Conservation (phyloP, 2,888 invertebrate genomes). For the Synanthedon tipuliformis region DNA sequence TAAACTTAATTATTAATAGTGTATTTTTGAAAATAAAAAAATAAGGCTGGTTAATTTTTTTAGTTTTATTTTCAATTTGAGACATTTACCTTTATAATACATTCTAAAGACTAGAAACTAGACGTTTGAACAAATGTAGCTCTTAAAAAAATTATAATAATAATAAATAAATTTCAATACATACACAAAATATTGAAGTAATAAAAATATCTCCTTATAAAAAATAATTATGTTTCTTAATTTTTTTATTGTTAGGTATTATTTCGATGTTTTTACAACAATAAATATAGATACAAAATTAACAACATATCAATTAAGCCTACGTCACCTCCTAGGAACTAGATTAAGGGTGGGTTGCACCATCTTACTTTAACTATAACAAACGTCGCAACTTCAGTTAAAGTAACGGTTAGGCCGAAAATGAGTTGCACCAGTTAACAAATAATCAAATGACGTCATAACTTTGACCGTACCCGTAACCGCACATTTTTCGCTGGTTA, state of each 20-base stretch:
- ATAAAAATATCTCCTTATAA: not conserved
- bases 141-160: slow-evolving; percentile 2
- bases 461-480: too few species aligned
- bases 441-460: too few species aligned
- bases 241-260: not conserved
- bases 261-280: not conserved
- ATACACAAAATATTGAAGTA: not conserved
- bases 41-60: not conserved
- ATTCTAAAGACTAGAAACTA: slow-evolving; percentile 2
- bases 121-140: slow-evolving; percentile 12
- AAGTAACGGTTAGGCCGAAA: too few species aligned
- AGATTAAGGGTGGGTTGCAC: too few species aligned
- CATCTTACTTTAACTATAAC: too few species aligned
- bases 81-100: slow-evolving; percentile 1
- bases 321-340: slow-evolving; percentile 44
- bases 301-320: not conserved
- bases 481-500: too few species aligned
- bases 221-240: not conserved
- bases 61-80: slow-evolving; percentile 3
- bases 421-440: too few species aligned
- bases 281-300: slow-evolving; percentile 1
- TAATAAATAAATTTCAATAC: not conserved
- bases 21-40: not conserved
- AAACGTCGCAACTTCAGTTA: too few species aligned
- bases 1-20: not conserved